Percentiles rank a stretch among this genome's conserved stretches.
Evolutionary conservation across 2,113 vertebrate genomes (phyloP).

Genomic region (Parus major): DNA sequence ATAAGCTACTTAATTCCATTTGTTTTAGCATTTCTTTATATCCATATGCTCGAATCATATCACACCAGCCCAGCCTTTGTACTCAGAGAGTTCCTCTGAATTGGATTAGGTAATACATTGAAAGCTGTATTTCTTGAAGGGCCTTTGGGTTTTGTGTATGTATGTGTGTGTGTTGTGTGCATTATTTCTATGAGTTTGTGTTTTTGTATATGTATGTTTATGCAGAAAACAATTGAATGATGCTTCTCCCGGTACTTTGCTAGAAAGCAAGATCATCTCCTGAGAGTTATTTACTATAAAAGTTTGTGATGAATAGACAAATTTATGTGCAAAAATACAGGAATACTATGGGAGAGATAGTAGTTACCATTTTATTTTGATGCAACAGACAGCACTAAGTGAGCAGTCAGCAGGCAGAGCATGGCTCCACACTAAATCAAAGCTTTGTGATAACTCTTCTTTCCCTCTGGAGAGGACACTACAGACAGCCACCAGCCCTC

Average conservation of each 20-base stretch:
- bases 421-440: background rate
- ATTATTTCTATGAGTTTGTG: background rate
- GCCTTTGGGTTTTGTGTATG: background rate
- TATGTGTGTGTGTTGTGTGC: background rate
- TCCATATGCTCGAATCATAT: background rate
- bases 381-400: background rate
- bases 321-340: background rate
- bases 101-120: conserved; percentile 12
- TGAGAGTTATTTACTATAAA: background rate
- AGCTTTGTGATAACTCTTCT: background rate
- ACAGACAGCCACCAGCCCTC: background rate
- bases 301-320: background rate
- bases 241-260: background rate
- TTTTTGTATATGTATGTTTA: background rate
- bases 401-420: background rate
- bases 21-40: conserved; percentile 44
- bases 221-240: background rate
- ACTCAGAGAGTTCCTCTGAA: background rate
- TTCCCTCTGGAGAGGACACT: background rate
- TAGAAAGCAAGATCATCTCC: background rate
- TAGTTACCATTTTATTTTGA: background rate
- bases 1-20: conserved; percentile 55
- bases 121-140: conserved; percentile 10
- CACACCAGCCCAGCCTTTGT: conserved; percentile 7
- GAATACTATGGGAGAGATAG: background rate